phyloP scores from a whole-genome alignment of 2,113 vertebrate genomes.

The Archilochus colubris region DNA sequence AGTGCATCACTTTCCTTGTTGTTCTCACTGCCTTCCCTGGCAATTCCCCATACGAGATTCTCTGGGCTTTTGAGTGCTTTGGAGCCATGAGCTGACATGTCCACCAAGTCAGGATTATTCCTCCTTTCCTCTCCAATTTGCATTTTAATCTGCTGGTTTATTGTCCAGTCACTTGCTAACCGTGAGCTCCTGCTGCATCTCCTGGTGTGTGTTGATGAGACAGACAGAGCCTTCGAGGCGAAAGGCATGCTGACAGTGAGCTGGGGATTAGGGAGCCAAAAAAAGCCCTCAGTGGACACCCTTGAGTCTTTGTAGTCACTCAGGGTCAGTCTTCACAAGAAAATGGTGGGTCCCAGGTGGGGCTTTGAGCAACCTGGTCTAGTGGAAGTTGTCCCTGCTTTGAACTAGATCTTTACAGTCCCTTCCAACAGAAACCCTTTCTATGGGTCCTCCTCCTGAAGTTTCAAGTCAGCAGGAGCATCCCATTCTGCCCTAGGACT shows the following conservation, averaged over 20 bases:
- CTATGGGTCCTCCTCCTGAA: background rate
- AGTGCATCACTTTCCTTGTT: rapidly evolving
- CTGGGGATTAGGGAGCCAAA: background rate
- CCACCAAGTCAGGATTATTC: slow-evolving; percentile 14
- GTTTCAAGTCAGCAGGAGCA: rapidly evolving
- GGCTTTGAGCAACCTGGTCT: too few relatives aligned
- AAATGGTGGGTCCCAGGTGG: background rate
- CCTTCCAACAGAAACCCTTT: too few relatives aligned
- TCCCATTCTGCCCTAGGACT: background rate
- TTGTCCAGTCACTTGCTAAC: background rate
- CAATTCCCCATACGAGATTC: rapidly evolving
- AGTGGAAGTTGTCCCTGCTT: too few relatives aligned
- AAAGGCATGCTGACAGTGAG: background rate
- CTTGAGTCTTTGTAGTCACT: background rate
- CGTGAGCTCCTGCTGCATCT: background rate
- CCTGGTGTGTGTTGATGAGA: rapidly evolving
- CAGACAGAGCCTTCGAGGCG: background rate
- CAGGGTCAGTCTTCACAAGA: background rate
- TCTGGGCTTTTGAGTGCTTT: background rate
- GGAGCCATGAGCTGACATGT: background rate
- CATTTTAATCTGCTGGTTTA: slow-evolving; percentile 43
- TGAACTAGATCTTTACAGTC: too few relatives aligned
- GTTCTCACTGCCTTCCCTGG: background rate
- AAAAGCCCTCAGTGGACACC: background rate
- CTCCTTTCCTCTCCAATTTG: background rate